Evolutionary conservation across 2,797 vertebrate species (phyloP).

Genomic region (Sebastes iracundus): DNA sequence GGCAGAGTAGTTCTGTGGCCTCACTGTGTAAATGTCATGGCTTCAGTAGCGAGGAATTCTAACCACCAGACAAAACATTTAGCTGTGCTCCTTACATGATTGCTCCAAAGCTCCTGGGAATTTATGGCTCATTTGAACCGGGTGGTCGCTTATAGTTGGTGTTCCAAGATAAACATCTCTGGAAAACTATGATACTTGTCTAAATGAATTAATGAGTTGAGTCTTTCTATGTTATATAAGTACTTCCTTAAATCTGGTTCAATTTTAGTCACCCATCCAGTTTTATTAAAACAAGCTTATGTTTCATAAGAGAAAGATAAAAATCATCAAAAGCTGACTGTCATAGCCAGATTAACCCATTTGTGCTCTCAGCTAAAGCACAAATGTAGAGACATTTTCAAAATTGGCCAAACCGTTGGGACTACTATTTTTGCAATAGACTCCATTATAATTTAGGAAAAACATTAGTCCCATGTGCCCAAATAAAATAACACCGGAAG

Average conservation of each 20-base stretch:
- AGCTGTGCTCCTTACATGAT: background rate
- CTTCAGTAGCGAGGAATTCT: background rate
- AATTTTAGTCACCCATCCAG: background rate
- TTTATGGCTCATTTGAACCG: constrained; percentile 7
- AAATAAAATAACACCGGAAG: too few species aligned
- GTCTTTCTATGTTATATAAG: background rate
- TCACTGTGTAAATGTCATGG: background rate
- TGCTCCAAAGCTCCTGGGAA: constrained; percentile 3
- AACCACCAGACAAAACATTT: constrained; percentile 9
- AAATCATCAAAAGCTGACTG: background rate
- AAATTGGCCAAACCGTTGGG: too few species aligned
- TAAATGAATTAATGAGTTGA: background rate
- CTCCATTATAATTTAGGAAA: too few species aligned
- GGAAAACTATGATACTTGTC: constrained; percentile 2
- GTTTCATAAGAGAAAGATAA: background rate
- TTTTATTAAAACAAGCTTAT: background rate
- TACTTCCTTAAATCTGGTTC: background rate
- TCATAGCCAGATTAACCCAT: too few species aligned
- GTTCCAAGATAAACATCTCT: constrained; percentile 3
- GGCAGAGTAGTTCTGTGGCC: background rate
- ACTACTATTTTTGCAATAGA: too few species aligned
- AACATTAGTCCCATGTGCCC: too few species aligned
- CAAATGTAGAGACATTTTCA: too few species aligned
- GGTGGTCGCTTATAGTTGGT: background rate
- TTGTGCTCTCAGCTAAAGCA: too few species aligned